Base-by-base conservation (phyloP, 1,140 invertebrate species). In the Lysiphlebus fabarum region DNA sequence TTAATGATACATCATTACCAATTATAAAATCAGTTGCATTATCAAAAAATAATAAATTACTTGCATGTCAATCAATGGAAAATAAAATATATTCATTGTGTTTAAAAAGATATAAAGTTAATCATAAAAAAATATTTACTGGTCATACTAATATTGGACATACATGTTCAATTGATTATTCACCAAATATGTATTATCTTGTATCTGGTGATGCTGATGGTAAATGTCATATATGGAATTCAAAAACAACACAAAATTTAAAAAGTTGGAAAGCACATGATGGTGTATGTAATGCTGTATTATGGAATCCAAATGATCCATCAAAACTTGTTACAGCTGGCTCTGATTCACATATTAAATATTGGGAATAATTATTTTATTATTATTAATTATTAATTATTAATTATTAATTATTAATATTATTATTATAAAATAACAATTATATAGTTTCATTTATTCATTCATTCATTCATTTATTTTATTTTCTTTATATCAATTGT, bases 71-170 rank as follows among this genome's bases (percentile, higher is more conserved):
- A 77, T 95, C 92, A 58, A 96, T 99, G 92, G 97, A 99, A 79
- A 99, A 99, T 75, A 98, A 99, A 82, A 92, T 99, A 42, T 89
- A 95, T 9, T 96, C 99, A 58, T 99, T 99, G 76, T 96, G 96
- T 26, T 77, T 99, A 36, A 98, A 99, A 81, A 82, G 95, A 63
- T 97, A 99, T 76, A 98, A 98, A 81, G 88, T 96, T 82, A 98
- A 99, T 76, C 84, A 94, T 7, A 99, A 99, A 74, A 99, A 99
- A 79, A 91, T 90, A 0, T 99, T 99, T 74, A 91, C 88, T 0
- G 96, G 98, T 0, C 98, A 99, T 74, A 99, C 99, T 95, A 96
- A 98, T 17, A 92, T 98, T 37, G 98, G 98, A 4, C 99, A 99
- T 82, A 96, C 98, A 1, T 99, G 98, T 76, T 87, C 89, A 7